Percentiles rank a stretch among this genome's conserved stretches.
These are phyloP conservation scores for Ageneiosus marmoratus DNA, from an alignment of 2,113 vertebrate species.

Conservation along the genomic window DNA sequence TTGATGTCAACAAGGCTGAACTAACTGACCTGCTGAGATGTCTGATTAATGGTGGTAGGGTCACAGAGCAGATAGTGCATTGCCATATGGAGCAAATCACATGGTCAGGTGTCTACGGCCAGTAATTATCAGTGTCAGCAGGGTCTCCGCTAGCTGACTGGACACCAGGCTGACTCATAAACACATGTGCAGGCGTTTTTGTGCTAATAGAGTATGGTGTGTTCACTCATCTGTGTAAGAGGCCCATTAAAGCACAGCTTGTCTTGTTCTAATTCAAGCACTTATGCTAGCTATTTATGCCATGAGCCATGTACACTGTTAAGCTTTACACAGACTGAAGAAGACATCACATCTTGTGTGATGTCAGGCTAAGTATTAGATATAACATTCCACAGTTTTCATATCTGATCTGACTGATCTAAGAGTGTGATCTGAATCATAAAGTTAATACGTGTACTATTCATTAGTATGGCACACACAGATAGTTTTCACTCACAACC, in stretches of 20 bases:
- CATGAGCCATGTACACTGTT: slow-evolving; percentile 25
- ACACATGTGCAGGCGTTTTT: slow-evolving; percentile 44
- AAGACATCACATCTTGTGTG: slow-evolving; percentile 54
- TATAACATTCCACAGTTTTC: background rate
- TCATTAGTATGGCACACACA: background rate
- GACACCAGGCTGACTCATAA: slow-evolving; percentile 41
- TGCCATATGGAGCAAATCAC: slow-evolving; percentile 17
- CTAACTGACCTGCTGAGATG: background rate
- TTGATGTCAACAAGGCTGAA: background rate
- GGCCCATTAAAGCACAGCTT: slow-evolving; percentile 53
- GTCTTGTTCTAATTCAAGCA: slow-evolving; percentile 52
- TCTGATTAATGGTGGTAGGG: slow-evolving; percentile 13
- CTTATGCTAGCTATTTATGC: slow-evolving; percentile 48
- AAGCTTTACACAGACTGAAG: slow-evolving; percentile 22
- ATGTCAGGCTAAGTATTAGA: slow-evolving; percentile 1
- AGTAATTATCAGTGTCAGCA: slow-evolving; percentile 35
- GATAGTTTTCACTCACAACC: slow-evolving; percentile 12
- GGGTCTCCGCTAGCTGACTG: slow-evolving; percentile 9
- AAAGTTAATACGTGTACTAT: background rate
- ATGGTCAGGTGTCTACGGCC: slow-evolving; percentile 30
- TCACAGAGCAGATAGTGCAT: background rate
- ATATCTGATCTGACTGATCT: slow-evolving; percentile 6
- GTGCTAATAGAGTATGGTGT: slow-evolving; percentile 56
- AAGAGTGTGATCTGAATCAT: slow-evolving; percentile 21
- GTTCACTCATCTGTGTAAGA: slow-evolving; percentile 62